phyloP scores from a whole-genome alignment of 2,113 vertebrate genomes.

The Hepsetus odoe region DNA sequence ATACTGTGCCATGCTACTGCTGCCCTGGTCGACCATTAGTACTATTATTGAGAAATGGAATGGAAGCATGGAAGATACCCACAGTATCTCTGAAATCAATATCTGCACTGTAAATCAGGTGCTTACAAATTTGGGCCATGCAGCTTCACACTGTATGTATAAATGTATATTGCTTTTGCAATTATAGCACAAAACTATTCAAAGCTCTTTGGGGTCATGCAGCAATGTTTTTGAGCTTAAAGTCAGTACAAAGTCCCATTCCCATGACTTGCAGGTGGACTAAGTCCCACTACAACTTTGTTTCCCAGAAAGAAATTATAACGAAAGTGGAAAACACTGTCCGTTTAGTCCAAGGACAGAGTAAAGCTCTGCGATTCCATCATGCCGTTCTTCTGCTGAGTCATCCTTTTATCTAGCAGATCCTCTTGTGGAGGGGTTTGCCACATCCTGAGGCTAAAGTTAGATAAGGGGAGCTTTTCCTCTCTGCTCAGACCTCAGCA shows the following conservation, averaged over 20 bases:
- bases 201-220: neutral
- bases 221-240: neutral
- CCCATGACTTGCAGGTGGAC: neutral
- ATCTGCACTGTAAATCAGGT: too few relatives aligned
- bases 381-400: conserved; percentile 2
- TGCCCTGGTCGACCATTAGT: too few relatives aligned
- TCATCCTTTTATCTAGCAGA: conserved; percentile 18
- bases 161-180: too few relatives aligned
- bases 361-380: neutral
- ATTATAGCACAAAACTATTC: neutral
- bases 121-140: too few relatives aligned
- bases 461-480: conserved; percentile 14
- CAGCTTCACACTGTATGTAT: too few relatives aligned
- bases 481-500: neutral
- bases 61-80: too few relatives aligned
- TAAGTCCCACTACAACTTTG: neutral
- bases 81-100: too few relatives aligned
- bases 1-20: too few relatives aligned
- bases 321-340: neutral
- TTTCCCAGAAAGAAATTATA: neutral
- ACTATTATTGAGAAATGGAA: too few relatives aligned
- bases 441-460: conserved; percentile 17
- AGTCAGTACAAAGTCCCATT: neutral
- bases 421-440: neutral
- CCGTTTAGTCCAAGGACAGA: neutral